Evolutionary conservation across 2,113 vertebrate species (phyloP).

Genomic region (Struthidea cinerea): DNA sequence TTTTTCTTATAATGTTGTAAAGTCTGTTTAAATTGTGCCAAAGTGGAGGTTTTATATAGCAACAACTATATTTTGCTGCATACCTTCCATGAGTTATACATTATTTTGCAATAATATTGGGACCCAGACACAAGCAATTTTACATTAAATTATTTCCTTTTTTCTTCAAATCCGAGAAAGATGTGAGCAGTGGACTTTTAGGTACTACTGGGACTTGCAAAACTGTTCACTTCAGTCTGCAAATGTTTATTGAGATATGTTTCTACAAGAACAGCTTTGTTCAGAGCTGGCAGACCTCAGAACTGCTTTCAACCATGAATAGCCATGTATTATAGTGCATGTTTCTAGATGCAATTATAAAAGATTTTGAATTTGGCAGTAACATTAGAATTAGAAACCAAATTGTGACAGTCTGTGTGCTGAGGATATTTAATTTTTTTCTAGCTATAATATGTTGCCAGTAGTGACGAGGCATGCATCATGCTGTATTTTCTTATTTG

Average conservation of each 20-base stretch:
- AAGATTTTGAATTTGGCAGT: not conserved
- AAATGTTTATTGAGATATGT: not conserved
- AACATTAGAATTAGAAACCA: not conserved
- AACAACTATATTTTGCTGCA: not conserved
- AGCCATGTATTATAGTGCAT: not conserved
- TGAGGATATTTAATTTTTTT: not conserved
- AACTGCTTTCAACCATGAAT: not conserved
- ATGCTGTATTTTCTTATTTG: constrained; percentile 54
- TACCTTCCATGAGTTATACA: not conserved
- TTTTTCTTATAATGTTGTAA: not conserved
- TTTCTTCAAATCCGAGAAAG: not conserved
- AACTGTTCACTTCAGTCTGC: not conserved
- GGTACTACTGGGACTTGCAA: not conserved
- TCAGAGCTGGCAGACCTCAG: not conserved
- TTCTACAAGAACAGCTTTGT: not conserved
- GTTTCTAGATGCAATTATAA: not conserved
- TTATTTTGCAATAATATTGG: not conserved
- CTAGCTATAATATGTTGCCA: not conserved
- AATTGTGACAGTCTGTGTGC: not conserved
- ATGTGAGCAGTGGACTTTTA: not conserved
- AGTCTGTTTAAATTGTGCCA: not conserved
- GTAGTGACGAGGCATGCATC: not conserved
- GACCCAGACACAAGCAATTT: not conserved
- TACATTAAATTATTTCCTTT: not conserved
- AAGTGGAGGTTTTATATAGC: not conserved